Percentiles rank a stretch among this genome's conserved stretches.
Evolutionary conservation across 2,113 vertebrate species (phyloP).

Genomic region (Boleophthalmus pectinirostris): DNA sequence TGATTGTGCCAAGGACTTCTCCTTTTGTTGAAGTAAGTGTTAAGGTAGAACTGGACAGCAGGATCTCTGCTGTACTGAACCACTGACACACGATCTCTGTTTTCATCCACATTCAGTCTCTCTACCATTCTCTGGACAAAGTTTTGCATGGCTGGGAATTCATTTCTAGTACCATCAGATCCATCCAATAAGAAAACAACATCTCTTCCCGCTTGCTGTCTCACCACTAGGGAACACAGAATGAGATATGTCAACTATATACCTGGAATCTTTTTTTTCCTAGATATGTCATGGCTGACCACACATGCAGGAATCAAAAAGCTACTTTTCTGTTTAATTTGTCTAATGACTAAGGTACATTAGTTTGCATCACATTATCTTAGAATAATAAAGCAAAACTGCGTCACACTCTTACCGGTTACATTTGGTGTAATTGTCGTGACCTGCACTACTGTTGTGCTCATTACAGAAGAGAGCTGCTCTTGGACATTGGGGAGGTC

Average conservation of each 20-base stretch:
- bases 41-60: slow-evolving; percentile 11
- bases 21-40: slow-evolving; percentile 13
- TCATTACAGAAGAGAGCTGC: slow-evolving; percentile 3
- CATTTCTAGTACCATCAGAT: slow-evolving; percentile 27
- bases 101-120: slow-evolving; percentile 38
- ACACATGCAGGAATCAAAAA: background rate
- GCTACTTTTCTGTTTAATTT: background rate
- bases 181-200: slow-evolving; percentile 62
- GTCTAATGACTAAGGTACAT: background rate
- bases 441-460: background rate
- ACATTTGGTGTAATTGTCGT: slow-evolving; percentile 6
- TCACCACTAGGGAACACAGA: slow-evolving; percentile 2
- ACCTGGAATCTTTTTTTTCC: background rate
- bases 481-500: slow-evolving; percentile 41
- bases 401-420: slow-evolving; percentile 5
- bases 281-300: background rate
- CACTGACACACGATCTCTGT: slow-evolving; percentile 37
- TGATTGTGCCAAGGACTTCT: background rate
- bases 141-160: slow-evolving; percentile 33
- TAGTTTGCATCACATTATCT: no score
- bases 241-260: background rate
- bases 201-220: slow-evolving; percentile 12
- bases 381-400: background rate
- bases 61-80: slow-evolving; percentile 2
- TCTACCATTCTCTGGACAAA: slow-evolving; percentile 45